These are phyloP conservation scores for Zosterops lateralis DNA, from an alignment of 2,113 vertebrate species.

Conservation along the genomic window DNA sequence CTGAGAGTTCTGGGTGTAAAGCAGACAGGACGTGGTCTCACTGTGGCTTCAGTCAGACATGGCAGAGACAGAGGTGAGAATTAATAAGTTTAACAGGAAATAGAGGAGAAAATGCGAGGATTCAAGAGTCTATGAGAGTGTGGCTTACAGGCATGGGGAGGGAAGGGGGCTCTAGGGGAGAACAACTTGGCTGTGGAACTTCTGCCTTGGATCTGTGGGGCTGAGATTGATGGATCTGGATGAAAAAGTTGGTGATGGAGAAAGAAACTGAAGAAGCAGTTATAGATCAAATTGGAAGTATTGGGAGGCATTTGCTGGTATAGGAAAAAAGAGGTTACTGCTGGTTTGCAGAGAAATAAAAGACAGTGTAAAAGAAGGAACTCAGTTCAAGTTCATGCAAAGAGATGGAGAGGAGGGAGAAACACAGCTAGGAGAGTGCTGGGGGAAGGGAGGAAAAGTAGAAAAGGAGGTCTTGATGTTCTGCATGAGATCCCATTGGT, in stretches of 20 bases:
- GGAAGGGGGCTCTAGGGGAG: neutral
- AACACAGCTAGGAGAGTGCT: neutral
- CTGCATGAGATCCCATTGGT: neutral
- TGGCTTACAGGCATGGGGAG: neutral
- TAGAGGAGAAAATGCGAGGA: neutral
- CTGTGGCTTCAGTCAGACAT: fast-evolving
- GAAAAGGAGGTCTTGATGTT: neutral
- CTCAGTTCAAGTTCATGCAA: neutral
- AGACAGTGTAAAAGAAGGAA: neutral
- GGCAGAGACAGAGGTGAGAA: neutral
- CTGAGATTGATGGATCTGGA: neutral
- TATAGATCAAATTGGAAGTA: neutral
- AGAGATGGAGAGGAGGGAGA: neutral
- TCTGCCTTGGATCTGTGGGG: neutral
- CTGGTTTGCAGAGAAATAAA: neutral
- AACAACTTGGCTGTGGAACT: neutral
- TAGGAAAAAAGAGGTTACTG: neutral
- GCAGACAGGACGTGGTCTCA: neutral
- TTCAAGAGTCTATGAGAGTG: neutral
- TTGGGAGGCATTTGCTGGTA: neutral
- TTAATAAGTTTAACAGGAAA: neutral
- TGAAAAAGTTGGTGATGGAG: neutral
- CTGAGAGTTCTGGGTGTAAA: neutral
- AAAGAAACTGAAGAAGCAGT: neutral
- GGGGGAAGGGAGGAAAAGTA: neutral